Conservation (phyloP, 2,797 vertebrate species). For the Acanthiza pusilla region DNA sequence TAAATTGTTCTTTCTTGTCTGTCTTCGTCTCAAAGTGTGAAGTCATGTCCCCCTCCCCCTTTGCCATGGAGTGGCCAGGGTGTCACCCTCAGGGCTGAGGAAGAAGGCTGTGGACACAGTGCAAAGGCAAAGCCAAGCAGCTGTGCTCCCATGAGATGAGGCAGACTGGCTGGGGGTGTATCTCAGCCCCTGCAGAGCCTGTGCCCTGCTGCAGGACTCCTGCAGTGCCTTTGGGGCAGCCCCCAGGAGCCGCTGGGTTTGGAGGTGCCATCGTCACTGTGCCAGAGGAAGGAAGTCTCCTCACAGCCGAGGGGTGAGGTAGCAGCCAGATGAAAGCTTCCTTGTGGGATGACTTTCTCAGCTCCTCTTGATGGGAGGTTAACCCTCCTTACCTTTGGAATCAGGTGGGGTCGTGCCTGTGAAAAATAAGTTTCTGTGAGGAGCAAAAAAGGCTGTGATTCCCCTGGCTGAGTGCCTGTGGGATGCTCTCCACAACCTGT, state of each 20-base stretch:
- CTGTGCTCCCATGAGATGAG: rapidly evolving
- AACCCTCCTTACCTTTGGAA: not conserved
- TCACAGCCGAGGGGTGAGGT: not conserved
- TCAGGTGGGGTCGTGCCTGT: not conserved
- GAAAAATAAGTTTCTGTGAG: not conserved
- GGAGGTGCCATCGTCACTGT: not conserved
- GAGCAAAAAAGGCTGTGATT: not conserved
- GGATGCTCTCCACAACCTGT: not conserved
- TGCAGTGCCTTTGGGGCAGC: not conserved
- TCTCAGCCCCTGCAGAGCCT: not conserved
- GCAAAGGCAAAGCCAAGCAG: not conserved
- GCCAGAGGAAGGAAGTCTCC: not conserved
- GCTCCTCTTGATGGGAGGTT: not conserved
- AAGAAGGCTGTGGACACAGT: rapidly evolving
- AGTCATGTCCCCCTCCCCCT: not conserved
- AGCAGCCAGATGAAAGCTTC: not conserved
- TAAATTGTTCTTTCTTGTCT: not conserved
- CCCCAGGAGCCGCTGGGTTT: not conserved
- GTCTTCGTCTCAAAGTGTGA: not conserved
- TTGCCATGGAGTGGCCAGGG: not conserved
- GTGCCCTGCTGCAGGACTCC: not conserved
- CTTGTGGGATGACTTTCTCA: not conserved
- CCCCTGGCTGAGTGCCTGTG: not conserved
- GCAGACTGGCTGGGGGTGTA: not conserved
- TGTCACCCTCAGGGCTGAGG: rapidly evolving